Base-by-base conservation (phyloP, 2,888 invertebrate species). In the Acleris emargana region DNA sequence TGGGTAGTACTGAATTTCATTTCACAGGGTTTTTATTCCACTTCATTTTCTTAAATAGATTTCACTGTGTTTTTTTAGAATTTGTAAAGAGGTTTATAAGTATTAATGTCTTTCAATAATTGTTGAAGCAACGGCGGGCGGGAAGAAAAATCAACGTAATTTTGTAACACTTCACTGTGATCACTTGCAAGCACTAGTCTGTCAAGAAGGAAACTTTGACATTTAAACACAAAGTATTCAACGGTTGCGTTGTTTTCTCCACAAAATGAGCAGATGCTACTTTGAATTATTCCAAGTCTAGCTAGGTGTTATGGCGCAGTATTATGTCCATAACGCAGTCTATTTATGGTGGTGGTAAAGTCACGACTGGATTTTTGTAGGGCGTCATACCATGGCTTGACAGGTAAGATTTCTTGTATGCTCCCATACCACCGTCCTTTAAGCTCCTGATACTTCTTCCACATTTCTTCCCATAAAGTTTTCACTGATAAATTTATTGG, bases 341-440 rank as follows among this genome's bases (percentile, higher is more conserved):
- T 28, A 17, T 53, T 53, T n/a, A 53, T 53, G 28, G 32, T 53
- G 32, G 17, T 53, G 11, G 32, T 53, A 17, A 53, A 53, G n/a
- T 53, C 53, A 53, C 53, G 32, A n/a, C 32, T 53, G 18, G 28
- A 6, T 17, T 32, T 18, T 32, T 53, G 6, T 7, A 28, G 28
- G 20, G n/a, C n/a, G 11, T 53, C 32, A 32, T 53, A 53, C 53
- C 53, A 53, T 53, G 53, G 17, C 38, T 32, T 53, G 6, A 18
- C 18, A 28, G 38, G 53, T 53, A 53, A 32, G 53, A 18, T 9
- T 38, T 53, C 28, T 53, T 53, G 53, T 11, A 53, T 32, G 5
- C 28, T 32, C 28, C 53, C 53, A 17, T 53, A 18, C 53, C 53
- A 53, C 28, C 17, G 6, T 53, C 53, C 53, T 53, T 53, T 32